These are phyloP conservation scores for Micromussa lordhowensis DNA, from an alignment of 92 coral and sea anemone species.

Conservation along the genomic window DNA sequence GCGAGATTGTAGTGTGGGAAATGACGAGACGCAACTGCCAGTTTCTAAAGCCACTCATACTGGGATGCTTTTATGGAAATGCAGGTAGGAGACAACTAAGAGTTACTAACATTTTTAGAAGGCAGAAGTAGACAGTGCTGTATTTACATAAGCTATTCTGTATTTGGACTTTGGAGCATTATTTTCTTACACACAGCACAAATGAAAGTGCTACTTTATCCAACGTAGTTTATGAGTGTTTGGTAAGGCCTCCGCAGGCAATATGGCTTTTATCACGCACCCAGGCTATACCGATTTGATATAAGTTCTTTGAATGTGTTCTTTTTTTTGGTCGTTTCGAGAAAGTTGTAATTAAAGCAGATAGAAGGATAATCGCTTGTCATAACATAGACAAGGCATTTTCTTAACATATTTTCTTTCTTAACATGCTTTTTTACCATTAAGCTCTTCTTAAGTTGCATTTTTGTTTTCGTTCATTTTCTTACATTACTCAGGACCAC, in stretches of 20 bases:
- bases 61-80: constrained; percentile 41
- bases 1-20: constrained; percentile 18
- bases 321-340: constrained; percentile 7
- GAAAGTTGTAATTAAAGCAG: constrained; percentile 23
- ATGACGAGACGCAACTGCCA: constrained; percentile 43
- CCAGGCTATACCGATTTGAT: not conserved
- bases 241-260: constrained; percentile 4
- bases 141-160: constrained; percentile 18
- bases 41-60: constrained; percentile 42
- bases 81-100: constrained; percentile 20
- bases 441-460: constrained; percentile 18
- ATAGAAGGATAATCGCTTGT: constrained; percentile 33
- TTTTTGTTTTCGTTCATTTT: constrained; percentile 23
- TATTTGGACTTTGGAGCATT: not conserved
- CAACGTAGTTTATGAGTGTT: not conserved
- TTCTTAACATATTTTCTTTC: constrained; percentile 25
- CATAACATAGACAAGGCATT: constrained; percentile 30
- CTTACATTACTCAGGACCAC: not conserved
- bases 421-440: constrained; percentile 30
- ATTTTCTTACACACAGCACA: not conserved
- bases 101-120: not conserved
- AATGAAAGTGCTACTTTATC: not conserved
- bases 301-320: not conserved
- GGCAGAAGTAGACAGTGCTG: not conserved
- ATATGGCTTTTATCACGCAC: constrained; percentile 25